Conservation (phyloP, 2,797 vertebrate species). For the Cetoscarus ocellatus region DNA sequence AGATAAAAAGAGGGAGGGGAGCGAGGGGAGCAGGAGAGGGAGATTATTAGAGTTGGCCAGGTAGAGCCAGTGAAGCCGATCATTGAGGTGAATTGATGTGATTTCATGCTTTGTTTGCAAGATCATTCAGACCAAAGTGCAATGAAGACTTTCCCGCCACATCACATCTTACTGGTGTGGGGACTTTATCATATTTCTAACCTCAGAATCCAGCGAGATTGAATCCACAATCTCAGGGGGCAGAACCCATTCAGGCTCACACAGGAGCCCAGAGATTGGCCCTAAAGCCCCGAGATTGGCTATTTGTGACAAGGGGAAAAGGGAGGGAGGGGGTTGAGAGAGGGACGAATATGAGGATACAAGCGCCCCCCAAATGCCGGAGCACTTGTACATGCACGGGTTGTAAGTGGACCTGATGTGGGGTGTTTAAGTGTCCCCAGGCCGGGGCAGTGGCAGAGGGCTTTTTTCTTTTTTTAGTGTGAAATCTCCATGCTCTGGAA, state of each 20-base stretch:
- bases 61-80: slow-evolving; percentile 88
- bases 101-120: slow-evolving; percentile 91
- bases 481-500: slow-evolving; percentile 71
- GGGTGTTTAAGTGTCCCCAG: slow-evolving; percentile 57
- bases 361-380: slow-evolving; percentile 54
- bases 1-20: slow-evolving; percentile 58
- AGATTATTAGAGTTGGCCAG: slow-evolving; percentile 82
- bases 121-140: slow-evolving; percentile 89
- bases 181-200: slow-evolving; percentile 88
- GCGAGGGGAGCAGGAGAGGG: slow-evolving; percentile 62
- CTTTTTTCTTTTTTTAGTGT: slow-evolving; percentile 24
- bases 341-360: slow-evolving; percentile 64
- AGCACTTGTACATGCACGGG: slow-evolving; percentile 72
- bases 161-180: slow-evolving; percentile 85
- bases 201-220: slow-evolving; percentile 85
- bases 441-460: slow-evolving; percentile 20
- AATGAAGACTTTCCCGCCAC: slow-evolving; percentile 87
- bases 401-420: slow-evolving; percentile 66
- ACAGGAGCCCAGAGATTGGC: slow-evolving; percentile 76
- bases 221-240: slow-evolving; percentile 83
- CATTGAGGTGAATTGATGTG: slow-evolving; percentile 93
- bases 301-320: slow-evolving; percentile 75
- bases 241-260: slow-evolving; percentile 74
- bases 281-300: slow-evolving; percentile 83
- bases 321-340: background rate